Conservation (phyloP, 2,888 invertebrate species). For the Sesia apiformis region DNA sequence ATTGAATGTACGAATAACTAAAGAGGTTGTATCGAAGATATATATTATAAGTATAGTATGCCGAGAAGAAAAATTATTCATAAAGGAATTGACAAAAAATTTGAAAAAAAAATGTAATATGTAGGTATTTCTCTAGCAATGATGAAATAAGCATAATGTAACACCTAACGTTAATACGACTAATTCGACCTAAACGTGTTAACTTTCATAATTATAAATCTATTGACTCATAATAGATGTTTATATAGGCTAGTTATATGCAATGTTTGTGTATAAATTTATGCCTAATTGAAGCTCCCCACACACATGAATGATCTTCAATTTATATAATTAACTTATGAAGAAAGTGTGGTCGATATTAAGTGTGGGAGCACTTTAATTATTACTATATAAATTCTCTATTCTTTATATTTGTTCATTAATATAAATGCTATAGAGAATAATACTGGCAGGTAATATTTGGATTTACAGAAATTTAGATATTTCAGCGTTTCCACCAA, state of each 20-base stretch:
- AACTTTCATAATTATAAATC: background rate
- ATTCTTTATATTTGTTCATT: slow-evolving; percentile 47
- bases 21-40: too few species aligned
- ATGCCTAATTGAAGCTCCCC: slow-evolving; percentile 26
- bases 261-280: slow-evolving; percentile 54
- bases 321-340: background rate
- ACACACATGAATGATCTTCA: background rate
- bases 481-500: too few species aligned
- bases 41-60: too few species aligned
- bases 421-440: slow-evolving; percentile 54
- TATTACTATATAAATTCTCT: slow-evolving; percentile 27
- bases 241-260: slow-evolving; percentile 49
- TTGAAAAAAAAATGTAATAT: background rate
- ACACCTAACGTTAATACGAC: too few species aligned
- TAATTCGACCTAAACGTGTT: background rate
- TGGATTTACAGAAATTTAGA: background rate
- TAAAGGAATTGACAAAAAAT: background rate
- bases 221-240: background rate
- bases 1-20: background rate
- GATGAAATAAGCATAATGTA: background rate
- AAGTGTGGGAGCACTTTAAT: background rate
- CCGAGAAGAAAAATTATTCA: background rate
- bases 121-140: background rate
- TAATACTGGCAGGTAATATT: slow-evolving; percentile 4
- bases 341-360: background rate